phyloP scores from a whole-genome alignment of 2,888 invertebrate genomes.

The Chymomyza fuscimana region DNA sequence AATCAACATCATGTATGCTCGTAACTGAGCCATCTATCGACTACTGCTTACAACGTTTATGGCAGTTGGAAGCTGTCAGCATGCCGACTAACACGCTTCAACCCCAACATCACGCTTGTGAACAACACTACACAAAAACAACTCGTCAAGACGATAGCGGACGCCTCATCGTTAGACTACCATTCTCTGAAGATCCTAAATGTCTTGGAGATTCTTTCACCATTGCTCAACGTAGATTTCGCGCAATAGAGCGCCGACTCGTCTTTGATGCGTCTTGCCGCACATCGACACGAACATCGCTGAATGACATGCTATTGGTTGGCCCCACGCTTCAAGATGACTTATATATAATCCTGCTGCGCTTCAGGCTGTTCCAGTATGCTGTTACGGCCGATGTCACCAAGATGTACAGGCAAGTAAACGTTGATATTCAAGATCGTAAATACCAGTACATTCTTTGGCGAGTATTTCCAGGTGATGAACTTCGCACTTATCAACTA shows the following conservation, averaged over 20 bases:
- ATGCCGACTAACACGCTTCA: neutral
- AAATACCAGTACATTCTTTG: too few relatives aligned
- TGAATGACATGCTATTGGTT: too few relatives aligned
- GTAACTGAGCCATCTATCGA: slow-evolving; percentile 15
- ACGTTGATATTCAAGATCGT: too few relatives aligned
- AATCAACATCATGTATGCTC: slow-evolving; percentile 10
- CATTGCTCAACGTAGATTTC: slow-evolving; percentile 30
- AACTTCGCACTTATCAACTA: too few relatives aligned
- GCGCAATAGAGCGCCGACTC: slow-evolving; percentile 21
- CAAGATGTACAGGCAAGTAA: too few relatives aligned
- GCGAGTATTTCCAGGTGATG: too few relatives aligned
- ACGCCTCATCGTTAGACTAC: slow-evolving; percentile 26
- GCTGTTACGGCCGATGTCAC: too few relatives aligned
- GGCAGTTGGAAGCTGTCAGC: slow-evolving; percentile 19
- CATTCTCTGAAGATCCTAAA: slow-evolving; percentile 31
- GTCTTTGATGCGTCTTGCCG: too few relatives aligned
- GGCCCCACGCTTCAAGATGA: too few relatives aligned
- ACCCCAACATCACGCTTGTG: slow-evolving; percentile 19
- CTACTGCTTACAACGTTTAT: slow-evolving; percentile 20
- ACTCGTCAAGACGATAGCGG: slow-evolving; percentile 1
- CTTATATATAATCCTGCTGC: too few relatives aligned
- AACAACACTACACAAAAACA: slow-evolving; percentile 4
- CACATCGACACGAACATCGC: too few relatives aligned
- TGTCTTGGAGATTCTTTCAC: slow-evolving; percentile 33
- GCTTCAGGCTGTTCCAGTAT: too few relatives aligned